These are phyloP conservation scores for Pimephales promelas DNA, from an alignment of 2,113 vertebrate genomes.

Conservation along the genomic window DNA sequence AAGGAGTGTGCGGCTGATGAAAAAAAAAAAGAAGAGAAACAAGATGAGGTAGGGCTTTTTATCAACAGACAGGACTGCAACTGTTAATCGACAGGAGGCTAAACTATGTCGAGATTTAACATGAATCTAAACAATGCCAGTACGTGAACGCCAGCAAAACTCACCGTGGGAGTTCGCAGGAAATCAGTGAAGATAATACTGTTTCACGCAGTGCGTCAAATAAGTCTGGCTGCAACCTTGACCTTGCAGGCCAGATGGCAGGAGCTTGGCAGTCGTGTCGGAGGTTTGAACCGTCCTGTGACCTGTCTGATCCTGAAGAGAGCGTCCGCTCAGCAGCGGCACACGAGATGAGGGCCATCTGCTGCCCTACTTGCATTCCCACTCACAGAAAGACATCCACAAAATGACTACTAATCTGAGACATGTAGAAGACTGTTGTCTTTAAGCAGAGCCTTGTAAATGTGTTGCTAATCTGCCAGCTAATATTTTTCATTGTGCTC, in stretches of 20 bases:
- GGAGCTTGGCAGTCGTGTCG: constrained; percentile 64
- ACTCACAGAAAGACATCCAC: constrained; percentile 31
- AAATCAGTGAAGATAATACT: constrained; percentile 48
- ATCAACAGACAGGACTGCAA: constrained; percentile 49
- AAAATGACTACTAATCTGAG: background rate
- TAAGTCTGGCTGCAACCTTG: constrained; percentile 65
- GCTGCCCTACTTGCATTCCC: constrained; percentile 57
- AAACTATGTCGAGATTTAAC: constrained; percentile 57
- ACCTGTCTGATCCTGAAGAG: constrained; percentile 67
- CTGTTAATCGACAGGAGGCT: constrained; percentile 54
- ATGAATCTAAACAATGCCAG: constrained; percentile 38
- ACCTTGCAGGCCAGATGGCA: constrained; percentile 72
- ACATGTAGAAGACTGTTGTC: background rate
- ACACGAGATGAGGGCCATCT: constrained; percentile 58
- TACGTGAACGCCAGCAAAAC: constrained; percentile 50
- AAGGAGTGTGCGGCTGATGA: constrained; percentile 10
- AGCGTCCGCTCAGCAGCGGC: constrained; percentile 52
- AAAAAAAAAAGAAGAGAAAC: constrained; percentile 34
- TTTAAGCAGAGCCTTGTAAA: background rate
- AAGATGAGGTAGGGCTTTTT: constrained; percentile 32
- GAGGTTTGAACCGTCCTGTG: constrained; percentile 63
- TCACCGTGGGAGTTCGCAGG: constrained; percentile 34
- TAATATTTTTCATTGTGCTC: constrained; percentile 28
- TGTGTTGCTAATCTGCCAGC: constrained; percentile 5
- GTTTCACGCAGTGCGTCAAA: constrained; percentile 57